Conservation (phyloP, 2,797 vertebrate species). For the Ispidina picta region DNA sequence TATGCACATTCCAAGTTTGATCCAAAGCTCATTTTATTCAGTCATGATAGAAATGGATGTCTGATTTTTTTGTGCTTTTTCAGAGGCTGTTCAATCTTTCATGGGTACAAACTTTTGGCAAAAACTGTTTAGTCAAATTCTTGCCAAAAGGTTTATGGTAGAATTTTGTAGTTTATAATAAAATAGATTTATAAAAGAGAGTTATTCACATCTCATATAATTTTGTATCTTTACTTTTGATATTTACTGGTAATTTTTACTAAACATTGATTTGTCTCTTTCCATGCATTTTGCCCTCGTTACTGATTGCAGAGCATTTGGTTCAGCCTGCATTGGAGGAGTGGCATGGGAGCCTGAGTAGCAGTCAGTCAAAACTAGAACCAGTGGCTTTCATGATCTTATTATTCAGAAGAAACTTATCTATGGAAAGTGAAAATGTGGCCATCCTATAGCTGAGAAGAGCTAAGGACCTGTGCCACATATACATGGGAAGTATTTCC, state of each 20-base stretch:
- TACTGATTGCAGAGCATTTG: neutral
- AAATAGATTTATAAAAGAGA: neutral
- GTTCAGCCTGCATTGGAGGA: neutral
- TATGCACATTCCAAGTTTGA: slow-evolving; percentile 8
- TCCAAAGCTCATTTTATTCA: slow-evolving; percentile 24
- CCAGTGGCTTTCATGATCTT: neutral
- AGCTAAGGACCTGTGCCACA: neutral
- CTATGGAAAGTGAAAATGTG: neutral
- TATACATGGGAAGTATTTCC: neutral
- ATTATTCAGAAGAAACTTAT: neutral
- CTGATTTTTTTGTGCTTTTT: slow-evolving; percentile 24
- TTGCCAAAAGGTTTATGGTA: slow-evolving; percentile 30
- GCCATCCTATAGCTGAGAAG: neutral
- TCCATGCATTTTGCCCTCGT: neutral
- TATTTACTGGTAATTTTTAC: neutral
- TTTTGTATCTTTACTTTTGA: neutral
- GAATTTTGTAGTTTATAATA: slow-evolving; percentile 23
- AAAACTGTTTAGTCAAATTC: neutral
- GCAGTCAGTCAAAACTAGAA: neutral
- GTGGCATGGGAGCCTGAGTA: neutral
- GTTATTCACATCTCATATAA: neutral
- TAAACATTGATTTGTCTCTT: neutral
- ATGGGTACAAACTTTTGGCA: slow-evolving; percentile 27
- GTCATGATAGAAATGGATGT: slow-evolving; percentile 6
- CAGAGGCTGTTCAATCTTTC: slow-evolving; percentile 27